phyloP scores from a whole-genome alignment of 2,113 vertebrate species.

The Anguilla japonica region DNA sequence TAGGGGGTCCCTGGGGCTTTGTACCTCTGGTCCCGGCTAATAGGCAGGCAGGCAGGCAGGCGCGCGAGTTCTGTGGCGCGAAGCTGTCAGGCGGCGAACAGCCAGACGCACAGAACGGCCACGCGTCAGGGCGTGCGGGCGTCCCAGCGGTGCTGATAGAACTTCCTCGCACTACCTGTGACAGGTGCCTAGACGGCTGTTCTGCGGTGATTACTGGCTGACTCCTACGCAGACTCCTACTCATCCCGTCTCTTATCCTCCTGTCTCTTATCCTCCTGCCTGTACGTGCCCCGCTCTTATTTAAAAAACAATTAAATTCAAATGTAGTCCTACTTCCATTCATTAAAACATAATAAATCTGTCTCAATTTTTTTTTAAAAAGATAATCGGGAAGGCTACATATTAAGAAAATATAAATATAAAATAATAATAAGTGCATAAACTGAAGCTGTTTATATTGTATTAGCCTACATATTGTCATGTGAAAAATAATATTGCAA shows the following conservation, averaged over 20 bases:
- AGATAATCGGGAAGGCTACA: no score
- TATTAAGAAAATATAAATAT: no score
- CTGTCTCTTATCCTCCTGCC: not conserved
- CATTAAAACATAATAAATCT: no score
- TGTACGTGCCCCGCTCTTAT: no score
- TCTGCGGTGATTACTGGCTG: constrained; percentile 42
- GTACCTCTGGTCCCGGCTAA: not conserved
- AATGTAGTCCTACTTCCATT: no score
- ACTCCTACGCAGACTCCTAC: constrained; percentile 16
- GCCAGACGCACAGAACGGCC: not conserved
- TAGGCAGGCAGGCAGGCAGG: not conserved
- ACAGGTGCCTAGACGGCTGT: constrained; percentile 35
- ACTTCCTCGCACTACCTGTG: constrained; percentile 21
- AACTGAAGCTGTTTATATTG: no score
- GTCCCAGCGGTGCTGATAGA: constrained; percentile 42
- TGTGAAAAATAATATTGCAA: not conserved
- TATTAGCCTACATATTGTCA: not conserved
- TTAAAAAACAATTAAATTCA: no score
- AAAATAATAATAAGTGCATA: no score
- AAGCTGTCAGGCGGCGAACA: not conserved
- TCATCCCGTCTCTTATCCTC: constrained; percentile 12
- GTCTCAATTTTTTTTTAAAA: no score
- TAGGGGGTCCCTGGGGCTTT: not conserved
- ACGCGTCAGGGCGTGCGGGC: constrained; percentile 12
- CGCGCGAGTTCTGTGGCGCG: not conserved